These are phyloP conservation scores for Pelodiscus sinensis DNA, from an alignment of 2,113 vertebrate species.

Conservation along the genomic window DNA sequence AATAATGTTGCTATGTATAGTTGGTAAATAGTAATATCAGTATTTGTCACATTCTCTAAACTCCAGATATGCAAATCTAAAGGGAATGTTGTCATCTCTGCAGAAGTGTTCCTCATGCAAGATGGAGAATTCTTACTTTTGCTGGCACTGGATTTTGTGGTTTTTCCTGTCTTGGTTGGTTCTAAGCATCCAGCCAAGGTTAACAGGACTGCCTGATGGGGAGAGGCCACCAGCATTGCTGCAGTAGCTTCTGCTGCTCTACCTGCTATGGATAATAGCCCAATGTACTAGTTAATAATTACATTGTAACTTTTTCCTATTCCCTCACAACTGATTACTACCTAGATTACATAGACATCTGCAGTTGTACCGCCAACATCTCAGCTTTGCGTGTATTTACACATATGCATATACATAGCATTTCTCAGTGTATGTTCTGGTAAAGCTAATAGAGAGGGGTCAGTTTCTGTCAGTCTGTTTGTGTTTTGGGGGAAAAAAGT, in stretches of 20 bases:
- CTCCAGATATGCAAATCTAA: background rate
- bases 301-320: conserved; percentile 44
- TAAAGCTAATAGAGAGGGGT: conserved; percentile 26
- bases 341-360: conserved; percentile 38
- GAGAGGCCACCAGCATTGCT: conserved; percentile 19
- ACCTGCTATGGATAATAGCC: conserved; percentile 63
- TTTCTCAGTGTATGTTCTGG: background rate
- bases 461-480: background rate
- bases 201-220: conserved; percentile 47
- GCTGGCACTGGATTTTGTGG: conserved; percentile 28
- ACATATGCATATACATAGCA: conserved; percentile 1
- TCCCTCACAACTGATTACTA: conserved; percentile 59
- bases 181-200: conserved; percentile 37
- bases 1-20: conserved; percentile 31
- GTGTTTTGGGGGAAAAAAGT: background rate
- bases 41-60: conserved; percentile 52
- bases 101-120: conserved; percentile 1
- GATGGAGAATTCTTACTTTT: conserved; percentile 4
- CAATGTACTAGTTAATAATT: conserved; percentile 72
- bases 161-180: conserved; percentile 29
- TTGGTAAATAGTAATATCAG: conserved; percentile 39
- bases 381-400: conserved; percentile 37
- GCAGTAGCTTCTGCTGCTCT: conserved; percentile 44
- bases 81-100: background rate
- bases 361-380: conserved; percentile 24